These are phyloP conservation scores for Phallusia fumigata DNA, from an alignment of 23 tunicate genomes.

Conservation along the genomic window DNA sequence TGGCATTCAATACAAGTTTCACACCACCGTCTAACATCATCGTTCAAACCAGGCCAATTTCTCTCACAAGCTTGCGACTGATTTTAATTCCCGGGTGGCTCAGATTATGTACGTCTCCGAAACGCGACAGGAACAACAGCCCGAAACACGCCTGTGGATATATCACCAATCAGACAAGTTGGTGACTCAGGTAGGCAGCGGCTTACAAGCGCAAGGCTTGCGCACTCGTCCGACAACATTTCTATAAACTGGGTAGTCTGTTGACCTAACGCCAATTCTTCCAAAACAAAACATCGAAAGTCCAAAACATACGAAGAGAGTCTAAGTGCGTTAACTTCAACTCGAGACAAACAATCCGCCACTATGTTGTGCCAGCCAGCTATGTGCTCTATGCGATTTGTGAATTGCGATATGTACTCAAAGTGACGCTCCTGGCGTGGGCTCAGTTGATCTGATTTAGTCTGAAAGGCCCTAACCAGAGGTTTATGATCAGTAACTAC, in stretches of 20 bases:
- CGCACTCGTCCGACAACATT: neutral
- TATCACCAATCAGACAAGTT: neutral
- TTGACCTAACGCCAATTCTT: neutral
- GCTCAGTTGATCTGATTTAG: neutral
- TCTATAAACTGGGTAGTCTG: conserved; percentile 10
- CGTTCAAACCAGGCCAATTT: conserved; percentile 15
- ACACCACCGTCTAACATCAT: neutral
- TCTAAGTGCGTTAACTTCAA: conserved; percentile 8
- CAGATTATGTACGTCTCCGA: neutral
- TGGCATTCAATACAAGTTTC: conserved; percentile 14
- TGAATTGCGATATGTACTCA: conserved; percentile 17
- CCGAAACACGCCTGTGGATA: conserved; percentile 5
- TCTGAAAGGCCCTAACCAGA: conserved; percentile 17
- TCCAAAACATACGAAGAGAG: neutral
- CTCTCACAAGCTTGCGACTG: neutral
- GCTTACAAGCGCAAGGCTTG: neutral
- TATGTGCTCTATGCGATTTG: conserved; percentile 17
- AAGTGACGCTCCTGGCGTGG: conserved; percentile 26
- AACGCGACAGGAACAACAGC: conserved; percentile 4
- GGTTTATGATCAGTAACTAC: conserved; percentile 27
- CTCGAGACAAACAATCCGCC: conserved; percentile 14
- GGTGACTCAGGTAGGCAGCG: neutral
- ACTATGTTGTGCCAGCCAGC: conserved; percentile 7
- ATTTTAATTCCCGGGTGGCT: conserved; percentile 8
- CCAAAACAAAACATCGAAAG: too few species aligned